Evolutionary conservation across 1,140 invertebrate genomes (phyloP), one percentile per base, ranked within the genome.

Genomic region (Parasteatoda tepidariorum): DNA sequence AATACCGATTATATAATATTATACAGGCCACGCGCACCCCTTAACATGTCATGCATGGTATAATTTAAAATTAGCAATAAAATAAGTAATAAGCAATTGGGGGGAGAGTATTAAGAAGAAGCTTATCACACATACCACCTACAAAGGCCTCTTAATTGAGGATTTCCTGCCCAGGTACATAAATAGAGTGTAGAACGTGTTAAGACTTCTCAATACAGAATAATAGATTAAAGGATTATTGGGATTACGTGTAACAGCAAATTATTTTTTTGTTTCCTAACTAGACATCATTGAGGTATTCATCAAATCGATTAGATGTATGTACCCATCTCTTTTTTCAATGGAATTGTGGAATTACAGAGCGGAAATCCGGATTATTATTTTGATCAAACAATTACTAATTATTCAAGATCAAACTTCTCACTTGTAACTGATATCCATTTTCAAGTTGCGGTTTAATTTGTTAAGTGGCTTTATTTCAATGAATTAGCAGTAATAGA

Each of bases 341-440:
- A n/a, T n/a, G n/a, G n/a, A 48, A 48, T 13, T 9, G 38, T 13
- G 38, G 15, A 22, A 41, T 13, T 41, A n/a, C 30, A 30, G 22
- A 38, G 33, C 73, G 73, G 73, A 75, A 75, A 75, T 75, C 73
- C 73, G 55, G 71, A 74, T 38, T 61, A 22, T 30, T 18, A 13
- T 18, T 13, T 18, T 13, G 18, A 13, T 9, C 38, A 48, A 4
- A 4, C 38, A 48, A 48, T 48, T 48, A 48, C 9, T 48, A 48
- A 48, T 4, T n/a, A n/a, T n/a, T n/a, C n/a, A n/a, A n/a, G n/a
- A n/a, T n/a, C n/a, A n/a, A n/a, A n/a, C n/a, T n/a, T n/a, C n/a
- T n/a, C n/a, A n/a, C n/a, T n/a, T n/a, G n/a, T n/a, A n/a, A n/a
- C n/a, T n/a, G n/a, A n/a, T n/a, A n/a, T n/a, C n/a, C n/a, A n/a